Base-by-base conservation (phyloP, 1,140 invertebrate species). In the Lordiphosa clarofinis region DNA sequence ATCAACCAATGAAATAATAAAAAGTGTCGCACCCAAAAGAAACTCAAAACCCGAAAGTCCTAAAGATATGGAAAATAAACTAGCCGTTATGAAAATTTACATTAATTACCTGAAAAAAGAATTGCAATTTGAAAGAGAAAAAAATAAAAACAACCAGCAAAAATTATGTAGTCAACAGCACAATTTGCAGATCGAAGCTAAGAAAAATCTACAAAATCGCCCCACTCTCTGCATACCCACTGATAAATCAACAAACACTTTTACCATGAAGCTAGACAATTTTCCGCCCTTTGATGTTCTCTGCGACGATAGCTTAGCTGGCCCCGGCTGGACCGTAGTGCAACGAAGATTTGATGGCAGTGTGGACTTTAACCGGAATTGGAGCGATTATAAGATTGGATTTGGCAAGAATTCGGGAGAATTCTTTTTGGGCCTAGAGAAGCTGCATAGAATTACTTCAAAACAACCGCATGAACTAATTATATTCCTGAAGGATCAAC, bases 361-460 rank as follows among this genome's bases (percentile, higher is more conserved):
- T 11, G 12, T 12, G 10, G 11, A 24, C 11, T 59, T 44, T 35
- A 2, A 37, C 11, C 12, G n/a, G 4, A 37, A 19, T 7, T 59
- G 49, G 49, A 3, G 2, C 2, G 7, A 36, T 1, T 59, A 38
- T 4, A 31, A 21, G n/a, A 28, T 11, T 24, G 56, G 50, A 21
- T 44, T 59, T 13, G 50, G 50, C 0, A 28, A 12, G 3, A 0
- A 28, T 2, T 43, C 4, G 0, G 4, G 3, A n/a, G 13, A 55
- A 9, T 44, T 31, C 7, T 55, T 59, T 8, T 5, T 59, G 3
- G 56, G 49, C 0, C 40, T 59, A 15, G 33, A 59, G 9, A 59
- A 55, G 28, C 31, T 59, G 1, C 9, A 54, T n/a, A 12, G 2
- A 19, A 12, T 59, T 1, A 59, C 39, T 4, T 11, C 12, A 11